phyloP scores from a whole-genome alignment of 2,797 vertebrate species.

The Acanthiza pusilla region DNA sequence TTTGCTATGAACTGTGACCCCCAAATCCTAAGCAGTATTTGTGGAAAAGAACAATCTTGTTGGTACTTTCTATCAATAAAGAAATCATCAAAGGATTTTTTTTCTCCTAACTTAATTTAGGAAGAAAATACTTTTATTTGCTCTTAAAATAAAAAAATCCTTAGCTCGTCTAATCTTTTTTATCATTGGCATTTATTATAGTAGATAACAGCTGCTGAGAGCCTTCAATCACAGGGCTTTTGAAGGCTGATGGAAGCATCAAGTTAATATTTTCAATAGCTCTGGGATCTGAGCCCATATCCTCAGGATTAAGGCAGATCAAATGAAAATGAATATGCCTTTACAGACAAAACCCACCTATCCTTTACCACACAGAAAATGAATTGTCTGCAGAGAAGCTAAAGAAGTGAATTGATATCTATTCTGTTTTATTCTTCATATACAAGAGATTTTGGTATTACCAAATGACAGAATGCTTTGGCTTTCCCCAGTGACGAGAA shows the following conservation, averaged over 20 bases:
- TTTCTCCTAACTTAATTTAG: background rate
- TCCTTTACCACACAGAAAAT: background rate
- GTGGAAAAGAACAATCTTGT: background rate
- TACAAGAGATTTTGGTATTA: background rate
- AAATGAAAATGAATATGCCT: slow-evolving; percentile 11
- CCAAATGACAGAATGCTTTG: background rate
- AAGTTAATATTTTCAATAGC: slow-evolving; percentile 4
- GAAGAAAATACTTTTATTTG: background rate
- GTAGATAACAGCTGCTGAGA: slow-evolving; percentile 48
- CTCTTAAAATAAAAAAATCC: background rate
- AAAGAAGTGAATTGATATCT: background rate
- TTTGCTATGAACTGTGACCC: slow-evolving; percentile 21
- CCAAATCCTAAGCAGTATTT: background rate
- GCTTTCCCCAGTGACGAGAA: background rate
- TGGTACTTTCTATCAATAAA: background rate
- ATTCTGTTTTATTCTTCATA: background rate
- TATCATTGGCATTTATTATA: slow-evolving; percentile 14
- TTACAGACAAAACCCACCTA: background rate
- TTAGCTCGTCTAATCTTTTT: background rate
- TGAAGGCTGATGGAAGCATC: slow-evolving; percentile 18
- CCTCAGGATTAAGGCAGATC: slow-evolving; percentile 59
- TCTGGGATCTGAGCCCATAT: slow-evolving; percentile 34
- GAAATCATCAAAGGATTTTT: background rate
- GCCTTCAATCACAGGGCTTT: slow-evolving; percentile 7
- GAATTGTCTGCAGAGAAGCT: background rate